Evolutionary conservation across 2,797 vertebrate species (phyloP).

Genomic region (Eulemur mongoz): DNA sequence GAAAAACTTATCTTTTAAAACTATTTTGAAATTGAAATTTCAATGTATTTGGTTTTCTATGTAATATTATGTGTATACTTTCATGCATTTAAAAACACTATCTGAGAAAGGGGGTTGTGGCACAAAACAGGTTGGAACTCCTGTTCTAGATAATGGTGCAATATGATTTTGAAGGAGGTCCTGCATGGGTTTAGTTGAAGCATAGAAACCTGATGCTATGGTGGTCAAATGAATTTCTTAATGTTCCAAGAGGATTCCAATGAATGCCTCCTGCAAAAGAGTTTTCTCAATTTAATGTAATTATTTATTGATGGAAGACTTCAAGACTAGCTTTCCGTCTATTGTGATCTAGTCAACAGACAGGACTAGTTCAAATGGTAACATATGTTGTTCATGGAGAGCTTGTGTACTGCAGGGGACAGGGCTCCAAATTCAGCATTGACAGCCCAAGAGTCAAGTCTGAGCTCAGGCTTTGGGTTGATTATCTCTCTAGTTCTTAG

Average conservation of each 20-base stretch:
- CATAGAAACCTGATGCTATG: background rate
- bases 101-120: background rate
- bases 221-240: background rate
- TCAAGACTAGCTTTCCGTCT: background rate
- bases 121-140: background rate
- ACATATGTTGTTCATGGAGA: background rate
- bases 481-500: background rate
- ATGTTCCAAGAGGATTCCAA: background rate
- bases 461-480: background rate
- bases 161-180: background rate
- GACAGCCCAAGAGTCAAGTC: background rate
- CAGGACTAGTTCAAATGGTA: background rate
- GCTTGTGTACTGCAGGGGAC: background rate
- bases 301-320: background rate
- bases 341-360: background rate
- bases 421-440: background rate
- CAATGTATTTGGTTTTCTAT: background rate
- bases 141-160: background rate
- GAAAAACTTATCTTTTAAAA: background rate
- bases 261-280: background rate
- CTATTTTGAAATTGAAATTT: background rate
- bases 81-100: background rate
- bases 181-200: background rate
- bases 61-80: background rate
- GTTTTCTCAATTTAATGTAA: slow-evolving; percentile 18